A percentile compares a stretch with the other conserved stretches of the same genome.
These are phyloP conservation scores for Andrena haemorrhoa DNA, from an alignment of 2,888 invertebrate species.

Conservation along the genomic window DNA sequence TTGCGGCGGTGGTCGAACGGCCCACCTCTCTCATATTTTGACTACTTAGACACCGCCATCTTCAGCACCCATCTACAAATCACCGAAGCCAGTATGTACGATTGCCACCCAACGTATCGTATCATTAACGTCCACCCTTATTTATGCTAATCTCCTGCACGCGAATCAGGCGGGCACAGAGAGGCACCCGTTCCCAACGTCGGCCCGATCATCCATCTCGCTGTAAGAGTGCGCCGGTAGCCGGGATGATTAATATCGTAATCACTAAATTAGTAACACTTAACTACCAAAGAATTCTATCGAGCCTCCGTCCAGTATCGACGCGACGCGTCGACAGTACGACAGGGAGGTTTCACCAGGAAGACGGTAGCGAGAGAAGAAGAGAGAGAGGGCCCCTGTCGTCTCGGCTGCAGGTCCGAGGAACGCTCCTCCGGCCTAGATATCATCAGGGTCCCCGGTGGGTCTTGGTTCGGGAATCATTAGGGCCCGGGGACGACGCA, in stretches of 20 bases:
- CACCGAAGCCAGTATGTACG: background rate
- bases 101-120: conserved; percentile 1
- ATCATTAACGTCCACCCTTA: background rate
- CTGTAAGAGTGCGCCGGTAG: conserved; percentile 21
- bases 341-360: conserved; percentile 39
- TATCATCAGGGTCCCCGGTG: conserved; percentile 74
- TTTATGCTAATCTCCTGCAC: background rate
- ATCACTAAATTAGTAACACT: conserved; percentile 69
- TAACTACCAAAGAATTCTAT: conserved; percentile 59
- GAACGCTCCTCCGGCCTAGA: conserved; percentile 71
- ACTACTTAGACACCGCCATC: too few species aligned
- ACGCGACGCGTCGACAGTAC: conserved; percentile 43
- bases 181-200: background rate
- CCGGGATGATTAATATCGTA: conserved; percentile 60
- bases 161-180: conserved; percentile 7
- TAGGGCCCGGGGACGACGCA: conserved; percentile 71
- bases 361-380: conserved; percentile 57
- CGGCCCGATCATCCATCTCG: conserved; percentile 53
- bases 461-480: conserved; percentile 76
- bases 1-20: too few species aligned
- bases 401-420: conserved; percentile 44
- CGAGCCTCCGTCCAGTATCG: conserved; percentile 27
- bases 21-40: too few species aligned
- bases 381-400: conserved; percentile 10
- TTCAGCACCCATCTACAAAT: background rate